Base-by-base conservation (phyloP, 2,113 vertebrate species). In the Circaetus cinerascens region DNA sequence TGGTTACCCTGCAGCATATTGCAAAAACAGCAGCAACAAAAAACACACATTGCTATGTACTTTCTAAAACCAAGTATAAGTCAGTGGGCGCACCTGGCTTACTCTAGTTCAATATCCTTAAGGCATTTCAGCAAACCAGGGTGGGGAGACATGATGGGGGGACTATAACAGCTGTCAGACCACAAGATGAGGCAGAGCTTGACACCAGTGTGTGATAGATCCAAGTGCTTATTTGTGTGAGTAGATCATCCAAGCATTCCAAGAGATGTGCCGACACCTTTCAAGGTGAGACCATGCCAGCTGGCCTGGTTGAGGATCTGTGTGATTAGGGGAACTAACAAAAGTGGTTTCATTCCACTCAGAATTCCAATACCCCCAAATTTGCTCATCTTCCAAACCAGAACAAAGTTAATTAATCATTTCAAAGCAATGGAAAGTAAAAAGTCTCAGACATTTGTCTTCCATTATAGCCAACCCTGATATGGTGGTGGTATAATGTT, bases 101-200 rank as follows among this genome's bases (percentile, higher is more conserved):
- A 27, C 50, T 92, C 27, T n/a, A 81, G 74, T 89, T 88, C 76
- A 72, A 40, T 86, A 74, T 73, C 55, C 78, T 74, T 38, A 90
- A 91, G 74, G 53, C 74, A 91, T 57, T 95, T 91, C 40, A 63
- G 56, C 15, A 86, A 75, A 86, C 5, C 53, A 45, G 45, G 26
- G 45, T 25, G 15, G 17, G 21, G 48, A 86, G 55, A 46, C 34
- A 48, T 29, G 27, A 81, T 53, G 40, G 21, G 16, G 25, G 78
- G 51, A 84, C 51, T 43, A 38, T 46, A 80, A 66, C 18, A 67
- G 29, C 38, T 93, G 50, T 64, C 88, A 97, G 88, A 92, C 77
- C 43, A 84, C 73, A 84, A 74, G 51, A 81, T 55, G 30, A 96
- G 80, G 34, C 16, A 91, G 53, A 93, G 45, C 34, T 88, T 48